A percentile compares a stretch with the other conserved stretches of the same genome.
These are phyloP conservation scores for Scaptomyza pallida DNA, from an alignment of 1,140 invertebrate genomes.

Conservation along the genomic window DNA sequence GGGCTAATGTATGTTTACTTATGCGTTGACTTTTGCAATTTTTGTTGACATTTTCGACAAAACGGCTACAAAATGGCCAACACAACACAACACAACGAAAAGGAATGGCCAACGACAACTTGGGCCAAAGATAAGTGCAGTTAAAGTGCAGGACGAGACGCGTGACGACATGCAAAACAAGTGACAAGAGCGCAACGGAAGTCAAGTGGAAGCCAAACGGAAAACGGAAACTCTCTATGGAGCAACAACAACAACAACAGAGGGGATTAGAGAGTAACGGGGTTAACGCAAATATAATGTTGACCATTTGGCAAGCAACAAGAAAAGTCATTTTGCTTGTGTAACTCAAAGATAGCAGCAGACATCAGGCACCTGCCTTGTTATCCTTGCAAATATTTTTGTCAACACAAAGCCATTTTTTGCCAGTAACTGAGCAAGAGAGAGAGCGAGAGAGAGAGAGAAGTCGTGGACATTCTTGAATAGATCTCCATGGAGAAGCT, in stretches of 20 bases:
- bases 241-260: constrained; percentile 30
- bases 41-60: constrained; percentile 80
- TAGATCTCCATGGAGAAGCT: not conserved
- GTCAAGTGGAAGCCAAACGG: constrained; percentile 67
- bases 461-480: no score
- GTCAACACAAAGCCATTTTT: constrained; percentile 41
- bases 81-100: constrained; percentile 30
- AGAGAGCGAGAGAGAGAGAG: no score
- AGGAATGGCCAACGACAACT: constrained; percentile 12
- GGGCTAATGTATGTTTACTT: constrained; percentile 46
- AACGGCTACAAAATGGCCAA: constrained; percentile 72
- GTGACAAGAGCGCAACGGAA: constrained; percentile 32
- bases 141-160: constrained; percentile 71
- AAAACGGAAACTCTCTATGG: constrained; percentile 73
- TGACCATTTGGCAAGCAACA: constrained; percentile 77
- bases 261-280: constrained; percentile 6
- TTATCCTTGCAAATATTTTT: constrained; percentile 67
- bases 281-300: constrained; percentile 56
- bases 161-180: constrained; percentile 76
- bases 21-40: constrained; percentile 45
- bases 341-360: constrained; percentile 16
- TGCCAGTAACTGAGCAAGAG: no score
- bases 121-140: constrained; percentile 68
- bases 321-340: constrained; percentile 71
- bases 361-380: constrained; percentile 53